A percentile compares a stretch with the other conserved stretches of the same genome.
phyloP scores from a whole-genome alignment of 2,888 invertebrate species.

The Aleiodes leptofemur region DNA sequence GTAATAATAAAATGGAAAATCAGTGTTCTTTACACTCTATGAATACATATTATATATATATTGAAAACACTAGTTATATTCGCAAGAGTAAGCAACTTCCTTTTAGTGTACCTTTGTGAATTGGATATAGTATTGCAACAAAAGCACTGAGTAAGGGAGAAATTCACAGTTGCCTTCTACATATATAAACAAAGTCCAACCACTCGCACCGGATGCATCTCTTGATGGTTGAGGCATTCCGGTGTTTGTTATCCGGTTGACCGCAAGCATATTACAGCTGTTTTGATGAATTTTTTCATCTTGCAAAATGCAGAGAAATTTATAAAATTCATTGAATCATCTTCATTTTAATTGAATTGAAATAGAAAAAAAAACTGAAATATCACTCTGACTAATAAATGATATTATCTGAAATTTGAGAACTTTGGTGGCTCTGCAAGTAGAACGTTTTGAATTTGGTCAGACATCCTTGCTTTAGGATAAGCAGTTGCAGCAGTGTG shows the following conservation, averaged over 20 bases:
- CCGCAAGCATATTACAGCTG: conserved; percentile 1
- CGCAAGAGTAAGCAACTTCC: conserved; percentile 3
- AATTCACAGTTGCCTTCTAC: neutral
- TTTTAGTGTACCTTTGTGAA: conserved; percentile 16
- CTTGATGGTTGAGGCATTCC: conserved; percentile 7
- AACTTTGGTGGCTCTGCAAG: conserved; percentile 6
- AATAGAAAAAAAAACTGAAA: neutral
- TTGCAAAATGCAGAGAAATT: neutral
- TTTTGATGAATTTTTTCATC: neutral
- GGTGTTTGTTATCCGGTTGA: conserved; percentile 16
- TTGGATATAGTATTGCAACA: conserved; percentile 2
- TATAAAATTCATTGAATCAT: neutral
- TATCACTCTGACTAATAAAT: neutral
- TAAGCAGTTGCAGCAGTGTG: conserved; percentile 14
- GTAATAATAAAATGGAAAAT: neutral
- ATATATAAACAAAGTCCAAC: neutral
- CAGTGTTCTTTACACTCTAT: neutral
- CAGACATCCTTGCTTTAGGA: conserved; percentile 13
- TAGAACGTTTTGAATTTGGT: conserved; percentile 11
- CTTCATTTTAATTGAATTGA: neutral
- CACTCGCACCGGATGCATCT: conserved; percentile 8
- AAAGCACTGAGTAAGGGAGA: neutral
- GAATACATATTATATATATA: neutral
- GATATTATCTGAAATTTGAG: conserved; percentile 8
- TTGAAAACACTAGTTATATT: neutral